Evolutionary conservation across 2,797 vertebrate species (phyloP), one percentile per base, ranked within the genome.

Genomic region (Cheirogaleus major): DNA sequence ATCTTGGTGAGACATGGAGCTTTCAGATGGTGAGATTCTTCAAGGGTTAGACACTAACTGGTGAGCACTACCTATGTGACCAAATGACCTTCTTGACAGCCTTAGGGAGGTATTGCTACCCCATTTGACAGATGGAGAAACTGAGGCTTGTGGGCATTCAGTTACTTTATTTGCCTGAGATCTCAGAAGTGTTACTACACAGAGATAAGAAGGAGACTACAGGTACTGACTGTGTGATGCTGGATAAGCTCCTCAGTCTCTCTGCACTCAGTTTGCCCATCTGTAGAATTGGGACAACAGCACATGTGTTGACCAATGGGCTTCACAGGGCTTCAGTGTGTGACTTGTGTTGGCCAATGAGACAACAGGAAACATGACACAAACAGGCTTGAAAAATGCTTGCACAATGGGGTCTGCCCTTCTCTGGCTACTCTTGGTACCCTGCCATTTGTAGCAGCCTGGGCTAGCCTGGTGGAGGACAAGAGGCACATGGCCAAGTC

Each of bases 51-150:
- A 65, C 32, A 45, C 32, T 65, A 55, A 55, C 18, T 65, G 35
- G 38, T 27, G 38, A 35, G 48, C 38, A n/a, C 14, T 67, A 48
- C 35, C 15, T 17, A 20, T 18, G 20, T 18, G n/a, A 76, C 22
- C 69, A 50, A 55, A 15, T 13, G 38, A 59, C 14, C 50, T 57
- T 59, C 63, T 48, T 12, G 10, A 35, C 5, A 9, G 14, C 17
- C 17, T 43, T 38, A 8, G 0, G 1, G 41, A 23, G 43, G 30
- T 8, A 20, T 38, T 14, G 0, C 14, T 5, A 25, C 11, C 35
- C 23, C 10, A 59, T 59, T 12, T 59, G 57, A 59, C 57, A 59
- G 57, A 59, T 59, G 57, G 57, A 59, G 63, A 69, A 73, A n/a
- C 78, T 59, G 22, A 65, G 59, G 55, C 63, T 52, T 14, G 0